Conservation (phyloP, 2,797 vertebrate genomes). For the Gallinago nigripennis region DNA sequence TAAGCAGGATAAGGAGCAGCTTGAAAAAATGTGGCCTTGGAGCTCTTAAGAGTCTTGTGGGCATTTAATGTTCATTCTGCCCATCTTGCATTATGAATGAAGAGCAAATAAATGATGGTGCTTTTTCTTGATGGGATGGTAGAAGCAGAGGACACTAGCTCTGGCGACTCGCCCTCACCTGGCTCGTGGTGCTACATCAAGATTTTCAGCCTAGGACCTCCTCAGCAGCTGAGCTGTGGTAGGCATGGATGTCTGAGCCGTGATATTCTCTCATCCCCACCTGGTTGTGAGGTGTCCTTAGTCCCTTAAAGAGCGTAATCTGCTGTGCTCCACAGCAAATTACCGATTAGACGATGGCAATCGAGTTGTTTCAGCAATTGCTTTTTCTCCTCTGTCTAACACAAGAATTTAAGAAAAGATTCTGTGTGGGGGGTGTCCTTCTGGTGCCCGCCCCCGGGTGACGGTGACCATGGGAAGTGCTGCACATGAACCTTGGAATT, state of each 20-base stretch:
- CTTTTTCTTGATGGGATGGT: not conserved
- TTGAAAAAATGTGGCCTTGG: not conserved
- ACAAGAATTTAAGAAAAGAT: too few relatives aligned
- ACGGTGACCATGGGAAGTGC: not conserved
- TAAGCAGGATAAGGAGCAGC: not conserved
- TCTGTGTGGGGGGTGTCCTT: not conserved
- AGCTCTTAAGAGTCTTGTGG: too few relatives aligned
- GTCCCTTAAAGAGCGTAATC: not conserved
- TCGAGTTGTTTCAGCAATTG: not conserved
- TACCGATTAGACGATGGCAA: not conserved
- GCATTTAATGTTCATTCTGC: not conserved
- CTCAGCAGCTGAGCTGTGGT: not conserved
- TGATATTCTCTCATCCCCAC: not conserved
- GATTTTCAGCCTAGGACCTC: not conserved
- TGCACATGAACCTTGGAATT: too few relatives aligned
- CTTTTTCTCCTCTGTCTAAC: not conserved
- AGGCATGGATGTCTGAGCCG: not conserved
- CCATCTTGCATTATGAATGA: rapidly evolving
- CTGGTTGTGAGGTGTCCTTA: not conserved
- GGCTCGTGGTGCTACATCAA: not conserved
- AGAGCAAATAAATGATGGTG: not conserved
- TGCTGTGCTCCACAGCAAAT: not conserved
- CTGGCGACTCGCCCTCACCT: rapidly evolving
- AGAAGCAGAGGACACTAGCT: too few relatives aligned
- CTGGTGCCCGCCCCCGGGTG: rapidly evolving